Percentiles rank a stretch among this genome's conserved stretches.
Conservation (phyloP, 2,113 vertebrate species). For the Stegastes partitus region DNA sequence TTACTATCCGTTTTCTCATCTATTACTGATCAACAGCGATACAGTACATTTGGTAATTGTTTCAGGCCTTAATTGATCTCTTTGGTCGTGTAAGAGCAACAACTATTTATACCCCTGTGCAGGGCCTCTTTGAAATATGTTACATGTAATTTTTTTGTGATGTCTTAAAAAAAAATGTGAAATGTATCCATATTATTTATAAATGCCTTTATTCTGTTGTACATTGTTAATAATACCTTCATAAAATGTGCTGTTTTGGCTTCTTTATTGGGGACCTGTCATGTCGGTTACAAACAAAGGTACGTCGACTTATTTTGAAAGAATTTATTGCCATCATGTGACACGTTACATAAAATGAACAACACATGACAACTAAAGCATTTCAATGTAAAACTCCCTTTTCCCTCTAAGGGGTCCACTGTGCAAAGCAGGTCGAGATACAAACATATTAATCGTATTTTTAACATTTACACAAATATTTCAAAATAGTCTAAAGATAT, state of each 20-base stretch:
- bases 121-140: constrained; percentile 66
- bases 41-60: constrained; percentile 33
- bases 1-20: constrained; percentile 31
- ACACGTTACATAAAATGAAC: constrained; percentile 43
- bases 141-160: constrained; percentile 69
- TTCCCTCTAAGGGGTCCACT: constrained; percentile 36
- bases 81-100: constrained; percentile 76
- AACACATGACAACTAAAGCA: constrained; percentile 51
- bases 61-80: constrained; percentile 69
- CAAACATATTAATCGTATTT: constrained; percentile 33
- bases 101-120: constrained; percentile 74
- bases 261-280: constrained; percentile 9
- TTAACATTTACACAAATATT: constrained; percentile 54
- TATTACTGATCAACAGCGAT: constrained; percentile 30
- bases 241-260: constrained; percentile 54
- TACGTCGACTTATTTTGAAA: constrained; percentile 33
- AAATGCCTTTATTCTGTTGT: constrained; percentile 82
- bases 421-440: constrained; percentile 67
- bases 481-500: constrained; percentile 47
- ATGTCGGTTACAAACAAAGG: constrained; percentile 6
- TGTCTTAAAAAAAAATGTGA: constrained; percentile 82
- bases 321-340: constrained; percentile 68
- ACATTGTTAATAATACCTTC: constrained; percentile 75
- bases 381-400: constrained; percentile 54
- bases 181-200: constrained; percentile 82